Conservation (phyloP, 2,888 invertebrate species). For the Mycogona germanica region DNA sequence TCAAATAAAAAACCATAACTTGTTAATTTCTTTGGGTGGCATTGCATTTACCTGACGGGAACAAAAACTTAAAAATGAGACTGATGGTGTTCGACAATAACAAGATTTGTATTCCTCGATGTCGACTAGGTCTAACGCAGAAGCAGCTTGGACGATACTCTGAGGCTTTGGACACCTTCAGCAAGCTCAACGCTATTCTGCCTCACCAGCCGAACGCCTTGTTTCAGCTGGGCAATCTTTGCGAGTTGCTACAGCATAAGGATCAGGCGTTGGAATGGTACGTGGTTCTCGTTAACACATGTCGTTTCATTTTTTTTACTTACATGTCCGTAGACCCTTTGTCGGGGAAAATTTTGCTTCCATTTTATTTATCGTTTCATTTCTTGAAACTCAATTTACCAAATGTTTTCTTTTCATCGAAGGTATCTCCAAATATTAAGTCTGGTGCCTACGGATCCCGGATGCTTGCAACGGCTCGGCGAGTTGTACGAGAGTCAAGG, state of each 20-base stretch:
- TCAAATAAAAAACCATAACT: too few relatives aligned
- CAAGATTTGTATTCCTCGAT: conserved; percentile 19
- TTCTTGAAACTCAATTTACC: too few relatives aligned
- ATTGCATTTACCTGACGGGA: too few relatives aligned
- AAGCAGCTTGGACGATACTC: conserved; percentile 55
- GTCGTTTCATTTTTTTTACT: too few relatives aligned
- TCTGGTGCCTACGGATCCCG: conserved; percentile 76
- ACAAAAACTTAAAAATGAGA: too few relatives aligned
- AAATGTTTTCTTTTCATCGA: too few relatives aligned
- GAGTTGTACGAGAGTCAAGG: conserved; percentile 79
- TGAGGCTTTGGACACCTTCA: conserved; percentile 64
- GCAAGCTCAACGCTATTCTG: conserved; percentile 57
- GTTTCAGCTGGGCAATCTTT: conserved; percentile 64
- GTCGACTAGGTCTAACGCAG: conserved; percentile 55
- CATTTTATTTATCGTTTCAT: too few relatives aligned
- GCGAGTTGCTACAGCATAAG: conserved; percentile 50
- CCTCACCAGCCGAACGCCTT: conserved; percentile 58
- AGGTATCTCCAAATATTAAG: conserved; percentile 66
- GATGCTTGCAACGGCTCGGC: conserved; percentile 76
- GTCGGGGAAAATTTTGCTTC: too few relatives aligned
- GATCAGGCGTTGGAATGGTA: conserved; percentile 43
- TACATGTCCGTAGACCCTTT: too few relatives aligned
- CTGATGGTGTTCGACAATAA: too few relatives aligned
- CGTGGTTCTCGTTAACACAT: conserved; percentile 32
- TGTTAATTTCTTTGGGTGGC: too few relatives aligned